These are phyloP conservation scores for Ammospiza maritima DNA, from an alignment of 2,797 vertebrate species.

Conservation along the genomic window DNA sequence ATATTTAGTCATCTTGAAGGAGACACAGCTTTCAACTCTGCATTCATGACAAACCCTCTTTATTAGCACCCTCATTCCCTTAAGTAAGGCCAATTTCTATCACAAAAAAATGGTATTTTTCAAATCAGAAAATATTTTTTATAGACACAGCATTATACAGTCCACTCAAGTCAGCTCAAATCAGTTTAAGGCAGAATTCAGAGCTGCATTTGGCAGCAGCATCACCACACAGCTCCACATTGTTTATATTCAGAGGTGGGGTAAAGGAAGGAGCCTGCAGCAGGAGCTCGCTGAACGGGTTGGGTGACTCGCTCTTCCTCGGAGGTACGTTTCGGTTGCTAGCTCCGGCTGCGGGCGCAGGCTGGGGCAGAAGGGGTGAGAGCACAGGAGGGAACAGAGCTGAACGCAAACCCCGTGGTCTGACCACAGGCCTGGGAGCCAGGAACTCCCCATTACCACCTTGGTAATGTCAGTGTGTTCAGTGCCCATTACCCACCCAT, in stretches of 20 bases:
- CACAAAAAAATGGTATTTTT: not conserved
- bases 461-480: not conserved
- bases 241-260: constrained; percentile 30
- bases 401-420: not conserved
- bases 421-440: constrained; percentile 36
- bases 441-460: constrained; percentile 23
- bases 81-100: not conserved
- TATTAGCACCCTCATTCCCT: not conserved
- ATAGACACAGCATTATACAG: not conserved
- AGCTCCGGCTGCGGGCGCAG: not conserved
- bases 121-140: not conserved
- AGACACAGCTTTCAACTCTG: not conserved
- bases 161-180: not conserved
- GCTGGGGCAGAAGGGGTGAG: not conserved
- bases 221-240: not conserved
- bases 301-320: not conserved
- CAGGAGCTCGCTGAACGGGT: constrained; percentile 22
- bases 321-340: constrained; percentile 18
- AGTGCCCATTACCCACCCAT: not conserved
- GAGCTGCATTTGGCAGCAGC: not conserved
- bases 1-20: not conserved
- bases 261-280: not conserved
- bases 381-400: not conserved
- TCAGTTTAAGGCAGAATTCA: not conserved
- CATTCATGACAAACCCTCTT: not conserved